Base-by-base conservation (phyloP, 2,797 vertebrate species). In the Xiphophorus birchmanni region DNA sequence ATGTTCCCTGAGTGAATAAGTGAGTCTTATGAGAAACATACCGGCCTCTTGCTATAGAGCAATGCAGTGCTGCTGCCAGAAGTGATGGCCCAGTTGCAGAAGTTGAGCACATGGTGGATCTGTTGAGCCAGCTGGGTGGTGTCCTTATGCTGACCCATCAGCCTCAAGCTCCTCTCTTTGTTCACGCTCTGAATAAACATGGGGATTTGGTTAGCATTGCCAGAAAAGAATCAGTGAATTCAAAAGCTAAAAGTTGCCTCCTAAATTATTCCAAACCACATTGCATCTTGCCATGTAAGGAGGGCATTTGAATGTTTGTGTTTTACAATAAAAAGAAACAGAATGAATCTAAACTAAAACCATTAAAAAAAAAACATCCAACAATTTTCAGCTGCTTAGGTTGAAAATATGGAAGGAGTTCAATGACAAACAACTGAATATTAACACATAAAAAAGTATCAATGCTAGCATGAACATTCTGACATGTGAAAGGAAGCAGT, bases 41-140 rank as follows among this genome's bases (percentile, higher is more conserved):
- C 99, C 97, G 98, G 95, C 32, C 98, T 96, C 84, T 99, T 99
- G 96, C 98, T 99, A 93, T 99, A 99, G 1, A 99, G 97, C 79
- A 99, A 93, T 0, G 98, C 98, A 0, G 99, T 99, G 93, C 97
- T 99, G 95, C 98, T 99, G 87, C 99, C 98, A 23, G 97, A 97
- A 2, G 95, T 96, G 86, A 99, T 98, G 44, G 99, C 98, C 97
- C 98, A 99, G 47, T 98, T 97, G 29, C 98, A 99, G 75, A 99
- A 99, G 91, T 96, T 97, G 94, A 99, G 97, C 44, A 99, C 98
- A 17, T 99, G 99, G 87, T 98, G 96, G 95, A 99, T 98, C 91
- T 99, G 99, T 74, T 97, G 96, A 0, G 98, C 98, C 78, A 99
- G 95, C 18, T 97, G 96, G 48, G 94, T 95, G 86, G 98, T 99